Base-by-base conservation (phyloP, 2,888 invertebrate genomes). In the Aphodius sticticus region DNA sequence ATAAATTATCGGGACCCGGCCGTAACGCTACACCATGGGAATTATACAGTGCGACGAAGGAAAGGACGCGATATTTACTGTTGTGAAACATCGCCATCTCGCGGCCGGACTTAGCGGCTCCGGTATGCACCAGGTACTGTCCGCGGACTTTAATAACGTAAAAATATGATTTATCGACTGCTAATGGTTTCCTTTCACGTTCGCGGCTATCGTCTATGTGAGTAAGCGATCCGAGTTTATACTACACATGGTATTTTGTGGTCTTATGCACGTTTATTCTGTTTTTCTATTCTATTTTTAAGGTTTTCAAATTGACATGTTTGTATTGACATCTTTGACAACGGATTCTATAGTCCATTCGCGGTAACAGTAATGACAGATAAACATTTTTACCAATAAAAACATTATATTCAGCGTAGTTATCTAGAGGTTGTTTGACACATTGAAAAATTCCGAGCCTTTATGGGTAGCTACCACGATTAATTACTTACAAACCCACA, bases 161-260 rank as follows among this genome's bases (percentile, higher is more conserved):
- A 74, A 74, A 74, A 74, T 74, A 74, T 74, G 74, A 74, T 74
- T 74, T 74, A 74, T 74, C 74, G 74, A 74, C 36, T 74, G 74
- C 74, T 74, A 74, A 74, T 74, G 74, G 74, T 74, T 37, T 35
- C 74, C 74, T 74, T 74, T 74, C 74, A 74, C 74, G 74, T 35
- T 53, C 12, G 53, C 53, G 53, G 53, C 53, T 53, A 53, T 53
- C 53, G 9, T 53, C 53, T 53, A 53, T 7, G 53, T 53, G 53
- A 53, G 53, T 53, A 53, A 53, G 53, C 53, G 53, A 53, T 53
- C 53, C 53, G 4, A 53, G 9, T 53, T 12, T 53, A 53, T 53
- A 12, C 53, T 53, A 7, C 12, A 53, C 53, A 53, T 12, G 53
- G 53, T 53, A 53, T 53, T 53, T 53, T 53, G 53, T 53, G 7